Conservation (phyloP, 2,888 invertebrate species). For the Adelphocoris suturalis region DNA sequence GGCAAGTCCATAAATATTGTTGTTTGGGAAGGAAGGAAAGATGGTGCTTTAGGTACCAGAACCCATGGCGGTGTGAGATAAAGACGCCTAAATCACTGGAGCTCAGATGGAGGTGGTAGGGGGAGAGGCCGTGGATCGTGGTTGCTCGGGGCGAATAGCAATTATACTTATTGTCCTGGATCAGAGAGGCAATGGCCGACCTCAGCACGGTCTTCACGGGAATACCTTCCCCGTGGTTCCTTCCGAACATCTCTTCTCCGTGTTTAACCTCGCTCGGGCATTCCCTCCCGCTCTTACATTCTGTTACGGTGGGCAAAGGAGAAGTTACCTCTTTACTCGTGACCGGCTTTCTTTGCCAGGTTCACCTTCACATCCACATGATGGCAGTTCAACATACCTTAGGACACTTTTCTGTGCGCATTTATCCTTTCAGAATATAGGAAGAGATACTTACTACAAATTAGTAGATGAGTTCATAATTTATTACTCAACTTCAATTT, state of each 20-base stretch:
- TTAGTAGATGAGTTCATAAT: too few species aligned
- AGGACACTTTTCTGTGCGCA: too few species aligned
- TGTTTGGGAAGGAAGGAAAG: conserved; percentile 40
- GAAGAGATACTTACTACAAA: too few species aligned
- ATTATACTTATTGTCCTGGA: conserved; percentile 72
- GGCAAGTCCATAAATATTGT: conserved; percentile 59
- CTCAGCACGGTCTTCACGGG: conserved; percentile 64
- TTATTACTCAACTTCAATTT: too few species aligned
- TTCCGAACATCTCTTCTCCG: conserved; percentile 40
- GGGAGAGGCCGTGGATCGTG: conserved; percentile 65
- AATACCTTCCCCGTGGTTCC: conserved; percentile 51
- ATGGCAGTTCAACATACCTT: too few species aligned
- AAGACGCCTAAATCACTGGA: conserved; percentile 70
- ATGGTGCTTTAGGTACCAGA: conserved; percentile 21
- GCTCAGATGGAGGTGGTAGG: conserved; percentile 49
- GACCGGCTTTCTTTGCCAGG: too few species aligned
- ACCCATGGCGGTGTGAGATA: conserved; percentile 68
- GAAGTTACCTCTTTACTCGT: too few species aligned
- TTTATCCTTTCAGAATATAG: too few species aligned
- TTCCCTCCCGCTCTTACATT: neutral
- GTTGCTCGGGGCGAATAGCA: conserved; percentile 71
- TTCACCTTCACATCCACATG: too few species aligned
- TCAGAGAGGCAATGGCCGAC: conserved; percentile 72
- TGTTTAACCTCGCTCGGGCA: conserved; percentile 14
- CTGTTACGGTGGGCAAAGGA: too few species aligned